phyloP scores from a whole-genome alignment of 2,797 vertebrate species.

The Pangasius djambal region DNA sequence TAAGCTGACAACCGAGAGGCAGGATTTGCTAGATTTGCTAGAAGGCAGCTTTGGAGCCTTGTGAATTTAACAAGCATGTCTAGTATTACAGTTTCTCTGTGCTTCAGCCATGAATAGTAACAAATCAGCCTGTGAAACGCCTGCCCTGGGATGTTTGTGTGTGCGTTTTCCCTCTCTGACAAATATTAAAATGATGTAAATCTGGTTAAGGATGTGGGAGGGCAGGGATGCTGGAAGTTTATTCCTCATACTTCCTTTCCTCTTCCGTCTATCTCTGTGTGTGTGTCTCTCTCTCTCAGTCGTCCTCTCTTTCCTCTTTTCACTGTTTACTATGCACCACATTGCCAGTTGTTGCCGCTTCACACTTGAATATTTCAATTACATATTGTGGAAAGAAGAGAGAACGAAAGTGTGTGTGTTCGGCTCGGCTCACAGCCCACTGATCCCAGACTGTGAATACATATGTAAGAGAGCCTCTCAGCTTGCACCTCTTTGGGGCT shows the following conservation, averaged over 20 bases:
- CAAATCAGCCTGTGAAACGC: conserved; percentile 80
- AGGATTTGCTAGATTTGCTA: conserved; percentile 80
- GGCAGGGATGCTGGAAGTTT: conserved; percentile 44
- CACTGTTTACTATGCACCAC: conserved; percentile 42
- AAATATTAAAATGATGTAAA: conserved; percentile 72
- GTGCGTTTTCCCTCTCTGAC: conserved; percentile 56
- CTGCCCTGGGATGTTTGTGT: conserved; percentile 74
- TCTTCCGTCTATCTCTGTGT: background rate
- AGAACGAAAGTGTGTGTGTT: conserved; percentile 33
- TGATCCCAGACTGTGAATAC: conserved; percentile 69
- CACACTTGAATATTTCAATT: conserved; percentile 60
- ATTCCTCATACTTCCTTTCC: background rate
- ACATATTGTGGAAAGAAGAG: conserved; percentile 45
- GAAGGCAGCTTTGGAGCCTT: conserved; percentile 78
- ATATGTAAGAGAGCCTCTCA: conserved; percentile 76
- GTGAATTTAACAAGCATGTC: conserved; percentile 84
- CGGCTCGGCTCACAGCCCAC: conserved; percentile 53
- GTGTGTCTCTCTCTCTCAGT: conserved; percentile 2
- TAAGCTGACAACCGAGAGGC: conserved; percentile 79
- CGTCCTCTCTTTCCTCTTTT: background rate
- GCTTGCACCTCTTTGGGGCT: conserved; percentile 69
- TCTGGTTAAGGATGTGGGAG: conserved; percentile 74
- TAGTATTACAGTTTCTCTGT: conserved; percentile 77
- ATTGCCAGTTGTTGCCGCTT: conserved; percentile 63
- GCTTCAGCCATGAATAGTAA: conserved; percentile 82